These are phyloP conservation scores for Deroptyus accipitrinus DNA, from an alignment of 2,113 vertebrate species.

Conservation along the genomic window DNA sequence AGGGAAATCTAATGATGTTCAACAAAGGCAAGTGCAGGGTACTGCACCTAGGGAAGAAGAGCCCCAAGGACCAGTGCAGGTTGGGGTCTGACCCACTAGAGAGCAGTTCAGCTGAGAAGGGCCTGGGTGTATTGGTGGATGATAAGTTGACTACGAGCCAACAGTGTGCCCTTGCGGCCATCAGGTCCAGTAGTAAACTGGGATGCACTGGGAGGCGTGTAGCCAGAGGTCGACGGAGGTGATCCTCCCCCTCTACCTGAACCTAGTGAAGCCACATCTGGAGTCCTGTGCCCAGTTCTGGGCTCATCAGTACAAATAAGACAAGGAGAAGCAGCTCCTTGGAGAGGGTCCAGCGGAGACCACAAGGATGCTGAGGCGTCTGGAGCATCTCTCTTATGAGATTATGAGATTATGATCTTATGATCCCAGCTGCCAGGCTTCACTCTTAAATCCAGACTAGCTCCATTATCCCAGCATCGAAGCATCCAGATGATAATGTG, in stretches of 20 bases:
- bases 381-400: not conserved
- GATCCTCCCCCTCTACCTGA: not conserved
- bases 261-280: not conserved
- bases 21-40: not conserved
- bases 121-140: not conserved
- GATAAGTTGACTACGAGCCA: not conserved
- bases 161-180: not conserved
- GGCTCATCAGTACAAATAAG: not conserved
- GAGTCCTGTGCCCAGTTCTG: not conserved
- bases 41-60: not conserved
- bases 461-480: not conserved
- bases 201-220: not conserved
- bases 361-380: not conserved
- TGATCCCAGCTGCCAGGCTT: not conserved
- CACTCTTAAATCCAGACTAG: not conserved
- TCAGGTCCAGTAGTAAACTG: not conserved
- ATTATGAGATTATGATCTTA: no score
- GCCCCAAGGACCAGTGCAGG: not conserved
- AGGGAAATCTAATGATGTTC: not conserved
- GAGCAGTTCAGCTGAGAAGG: not conserved
- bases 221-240: not conserved
- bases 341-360: not conserved
- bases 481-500: not conserved
- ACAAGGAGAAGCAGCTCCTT: not conserved
- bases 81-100: not conserved